Evolutionary conservation across 2,888 invertebrate species (phyloP).

Genomic region (Ophraella communa): DNA sequence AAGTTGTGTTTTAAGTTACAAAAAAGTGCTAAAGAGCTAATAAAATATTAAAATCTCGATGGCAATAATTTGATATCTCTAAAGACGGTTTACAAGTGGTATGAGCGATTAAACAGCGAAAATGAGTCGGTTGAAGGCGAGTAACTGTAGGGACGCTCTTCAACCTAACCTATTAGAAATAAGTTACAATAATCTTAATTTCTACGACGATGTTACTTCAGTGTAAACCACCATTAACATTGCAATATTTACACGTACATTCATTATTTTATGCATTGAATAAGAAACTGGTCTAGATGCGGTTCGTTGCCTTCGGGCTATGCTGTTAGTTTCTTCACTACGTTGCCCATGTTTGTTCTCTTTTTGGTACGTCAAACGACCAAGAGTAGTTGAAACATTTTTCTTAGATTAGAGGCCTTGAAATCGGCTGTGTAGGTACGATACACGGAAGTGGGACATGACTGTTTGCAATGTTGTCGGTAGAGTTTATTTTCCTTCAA

Average conservation of each 20-base stretch:
- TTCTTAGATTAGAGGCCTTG: conserved; percentile 19
- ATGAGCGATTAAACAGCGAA: no score
- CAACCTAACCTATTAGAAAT: no score
- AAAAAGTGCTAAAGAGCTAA: no score
- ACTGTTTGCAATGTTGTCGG: conserved; percentile 4
- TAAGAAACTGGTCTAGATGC: conserved; percentile 45
- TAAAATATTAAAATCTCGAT: no score
- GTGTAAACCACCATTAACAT: background rate
- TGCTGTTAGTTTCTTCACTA: conserved; percentile 5
- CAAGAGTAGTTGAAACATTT: background rate
- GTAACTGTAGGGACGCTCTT: no score
- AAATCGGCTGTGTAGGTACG: conserved; percentile 12
- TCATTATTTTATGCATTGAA: conserved; percentile 18
- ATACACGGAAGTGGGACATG: conserved; percentile 14
- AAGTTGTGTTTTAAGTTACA: no score
- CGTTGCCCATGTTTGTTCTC: background rate
- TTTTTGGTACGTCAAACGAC: conserved; percentile 3
- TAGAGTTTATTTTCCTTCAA: background rate
- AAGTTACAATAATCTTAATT: background rate
- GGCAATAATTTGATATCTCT: no score
- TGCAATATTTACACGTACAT: conserved; percentile 6
- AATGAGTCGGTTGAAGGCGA: no score
- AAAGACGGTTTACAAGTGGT: no score
- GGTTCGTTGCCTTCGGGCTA: conserved; percentile 41
- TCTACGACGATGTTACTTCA: background rate